Conservation (phyloP, 2,888 invertebrate species). For the Hemistola chrysoprasaria region DNA sequence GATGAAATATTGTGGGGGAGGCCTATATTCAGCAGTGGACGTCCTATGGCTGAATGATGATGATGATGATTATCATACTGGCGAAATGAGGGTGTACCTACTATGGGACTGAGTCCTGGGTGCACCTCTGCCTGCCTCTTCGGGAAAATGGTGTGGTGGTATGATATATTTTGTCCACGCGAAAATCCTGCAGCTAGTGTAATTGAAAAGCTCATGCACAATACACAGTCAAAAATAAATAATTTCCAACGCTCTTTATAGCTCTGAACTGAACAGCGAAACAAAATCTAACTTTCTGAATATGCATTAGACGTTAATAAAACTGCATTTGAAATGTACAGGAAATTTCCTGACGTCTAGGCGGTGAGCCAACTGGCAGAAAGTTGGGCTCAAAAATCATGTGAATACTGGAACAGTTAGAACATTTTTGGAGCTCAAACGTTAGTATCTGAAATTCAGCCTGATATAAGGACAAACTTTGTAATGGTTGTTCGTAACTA, state of each 20-base stretch:
- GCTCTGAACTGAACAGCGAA: slow-evolving; percentile 35
- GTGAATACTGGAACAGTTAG: slow-evolving; percentile 43
- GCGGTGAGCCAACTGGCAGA: slow-evolving; percentile 45
- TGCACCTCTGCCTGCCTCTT: no score
- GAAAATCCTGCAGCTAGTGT: no score
- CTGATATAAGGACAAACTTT: slow-evolving; percentile 15
- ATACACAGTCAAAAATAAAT: not conserved
- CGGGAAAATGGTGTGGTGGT: no score
- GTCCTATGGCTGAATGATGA: no score
- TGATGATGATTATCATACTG: no score
- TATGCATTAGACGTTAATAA: slow-evolving; percentile 67
- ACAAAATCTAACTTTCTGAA: slow-evolving; percentile 59
- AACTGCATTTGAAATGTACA: slow-evolving; percentile 51
- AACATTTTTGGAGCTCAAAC: slow-evolving; percentile 61
- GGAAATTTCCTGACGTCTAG: slow-evolving; percentile 54
- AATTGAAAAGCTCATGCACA: no score
- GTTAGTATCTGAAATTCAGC: slow-evolving; percentile 16
- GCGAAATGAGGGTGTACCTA: no score
- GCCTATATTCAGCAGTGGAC: no score
- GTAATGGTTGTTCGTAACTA: slow-evolving; percentile 15
- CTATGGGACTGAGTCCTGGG: no score
- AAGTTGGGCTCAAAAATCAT: slow-evolving; percentile 73
- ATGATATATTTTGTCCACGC: no score
- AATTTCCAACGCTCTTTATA: not conserved
- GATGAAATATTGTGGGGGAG: no score